Base-by-base conservation (phyloP, 1,140 invertebrate species). In the Drosophila nigrodunni region DNA sequence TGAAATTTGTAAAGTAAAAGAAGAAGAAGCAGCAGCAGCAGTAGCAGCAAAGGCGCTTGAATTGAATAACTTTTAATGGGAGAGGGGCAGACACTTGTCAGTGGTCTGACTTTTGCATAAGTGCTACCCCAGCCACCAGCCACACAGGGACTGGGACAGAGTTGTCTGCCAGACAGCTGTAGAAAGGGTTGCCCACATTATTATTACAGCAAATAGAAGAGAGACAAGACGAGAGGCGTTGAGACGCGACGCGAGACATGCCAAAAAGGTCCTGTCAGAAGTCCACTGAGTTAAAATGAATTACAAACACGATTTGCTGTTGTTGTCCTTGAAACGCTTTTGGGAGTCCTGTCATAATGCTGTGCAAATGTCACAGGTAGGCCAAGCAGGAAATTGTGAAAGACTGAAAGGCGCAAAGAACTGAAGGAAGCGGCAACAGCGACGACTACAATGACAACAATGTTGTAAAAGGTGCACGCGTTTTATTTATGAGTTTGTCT, bases 281-380 rank as follows among this genome's bases (percentile, higher is more conserved):
- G 52, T 73, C 85, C 80, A 89, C 15, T 18, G 37, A 83, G 74
- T 89, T 85, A 78, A 89, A 88, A 83, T 88, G 85, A 89, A 88
- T 88, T 88, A 89, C 85, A 88, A 88, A 89, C 85, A 88, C 80
- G 85, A 89, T 89, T 89, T 85, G 85, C 77, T 88, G 82, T 89
- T 85, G 85, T 80, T 88, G 82, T 78, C 82, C 66, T 86, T 83
- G 69, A 44, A 2, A 57, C 15, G 54, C 65, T 44, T 21, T 76
- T 78, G 74, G 43, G 70, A 50, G 25, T 58, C 64, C 72, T 65
- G 66, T 73, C 82, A 83, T 72, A 82, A 60, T 47, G 62, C 41
- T 55, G 62, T 79, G 80, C 71, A 83, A 85, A 83, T 86, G 82
- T 86, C 78, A 86, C 80, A 78, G 74, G 78, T 83, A 73, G 64